phyloP scores from a whole-genome alignment of 2,113 vertebrate genomes.

The Rhinolophus ferrumequinum region DNA sequence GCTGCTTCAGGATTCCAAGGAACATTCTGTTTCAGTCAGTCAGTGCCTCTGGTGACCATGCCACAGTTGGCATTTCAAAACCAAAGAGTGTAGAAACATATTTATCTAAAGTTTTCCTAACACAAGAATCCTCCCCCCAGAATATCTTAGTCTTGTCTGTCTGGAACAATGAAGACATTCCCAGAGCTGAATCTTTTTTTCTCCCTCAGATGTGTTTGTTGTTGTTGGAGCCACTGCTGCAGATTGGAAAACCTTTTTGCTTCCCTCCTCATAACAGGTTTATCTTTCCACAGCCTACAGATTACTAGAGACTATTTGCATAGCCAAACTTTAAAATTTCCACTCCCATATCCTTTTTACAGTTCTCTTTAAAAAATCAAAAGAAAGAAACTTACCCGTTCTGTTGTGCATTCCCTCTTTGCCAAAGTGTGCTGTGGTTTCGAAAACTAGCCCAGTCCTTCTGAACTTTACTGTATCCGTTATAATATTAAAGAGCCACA shows the following conservation, averaged over 20 bases:
- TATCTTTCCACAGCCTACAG: background rate
- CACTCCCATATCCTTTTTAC: background rate
- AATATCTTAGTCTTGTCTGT: background rate
- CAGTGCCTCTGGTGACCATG: background rate
- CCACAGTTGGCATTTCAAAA: background rate
- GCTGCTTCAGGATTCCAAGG: background rate
- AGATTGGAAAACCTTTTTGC: constrained; percentile 10
- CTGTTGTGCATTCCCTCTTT: constrained; percentile 79
- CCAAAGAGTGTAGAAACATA: background rate
- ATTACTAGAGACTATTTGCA: constrained; percentile 34
- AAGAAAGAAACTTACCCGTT: constrained; percentile 85
- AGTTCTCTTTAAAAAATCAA: constrained; percentile 58
- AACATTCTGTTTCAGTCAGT: background rate
- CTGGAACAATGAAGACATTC: background rate
- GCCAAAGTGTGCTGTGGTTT: constrained; percentile 77
- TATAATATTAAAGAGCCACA: constrained; percentile 84
- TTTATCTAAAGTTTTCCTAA: background rate
- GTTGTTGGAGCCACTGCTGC: background rate
- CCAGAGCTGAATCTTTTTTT: background rate
- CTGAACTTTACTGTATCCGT: constrained; percentile 84
- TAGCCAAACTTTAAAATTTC: background rate
- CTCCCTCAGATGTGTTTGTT: background rate
- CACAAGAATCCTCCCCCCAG: background rate
- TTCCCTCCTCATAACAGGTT: background rate
- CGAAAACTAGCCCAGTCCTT: constrained; percentile 78